Evolutionary conservation across 2,888 invertebrate species (phyloP), one percentile per base, ranked within the genome.

Genomic region (Lacanobia oleracea): DNA sequence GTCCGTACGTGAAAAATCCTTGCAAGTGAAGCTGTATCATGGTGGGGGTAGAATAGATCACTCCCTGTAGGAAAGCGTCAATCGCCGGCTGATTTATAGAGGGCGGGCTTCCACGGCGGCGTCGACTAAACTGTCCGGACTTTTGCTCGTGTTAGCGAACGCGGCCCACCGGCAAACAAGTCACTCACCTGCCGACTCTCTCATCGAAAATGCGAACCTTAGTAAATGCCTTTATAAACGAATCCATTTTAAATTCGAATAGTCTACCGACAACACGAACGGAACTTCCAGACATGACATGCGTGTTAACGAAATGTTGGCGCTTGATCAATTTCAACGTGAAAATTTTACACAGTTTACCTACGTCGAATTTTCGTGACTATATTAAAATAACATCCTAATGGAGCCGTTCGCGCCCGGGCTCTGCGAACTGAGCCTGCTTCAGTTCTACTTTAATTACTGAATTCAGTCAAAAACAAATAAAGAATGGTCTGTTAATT

Each of bases 51-150:
- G 92, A 94, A 95, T 96, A 95, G 95, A 96, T 95, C 95, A 95
- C 95, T 95, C 95, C 95, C 95, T 87, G 94, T 95, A 94, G 95
- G 94, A 94, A 95, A 91, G 93, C 94, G 95, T 96, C 95, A 96
- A 95, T 96, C 95, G 94, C 91, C 79, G 86, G 89, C 93, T 95
- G 95, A 96, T 96, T 95, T 95, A 96, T 95, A 91, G 95, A 91
- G 94, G 93, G 92, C 90, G 92, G 91, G 91, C 87, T 81, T 77
- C 85, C 76, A 81, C 88, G 88, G 89, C 90, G 90, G 91, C 92
- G 91, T 91, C 93, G 93, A 90, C 94, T 94, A 94, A 95, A 93
- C 95, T 93, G 94, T 93, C 92, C 91, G 87, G 90, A 91, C 92
- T 95, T 95, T 95, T 94, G 93, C 94, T 95, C 94, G 91, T 92